Conservation (phyloP, 2,113 vertebrate genomes). For the Hemiscyllium ocellatum region DNA sequence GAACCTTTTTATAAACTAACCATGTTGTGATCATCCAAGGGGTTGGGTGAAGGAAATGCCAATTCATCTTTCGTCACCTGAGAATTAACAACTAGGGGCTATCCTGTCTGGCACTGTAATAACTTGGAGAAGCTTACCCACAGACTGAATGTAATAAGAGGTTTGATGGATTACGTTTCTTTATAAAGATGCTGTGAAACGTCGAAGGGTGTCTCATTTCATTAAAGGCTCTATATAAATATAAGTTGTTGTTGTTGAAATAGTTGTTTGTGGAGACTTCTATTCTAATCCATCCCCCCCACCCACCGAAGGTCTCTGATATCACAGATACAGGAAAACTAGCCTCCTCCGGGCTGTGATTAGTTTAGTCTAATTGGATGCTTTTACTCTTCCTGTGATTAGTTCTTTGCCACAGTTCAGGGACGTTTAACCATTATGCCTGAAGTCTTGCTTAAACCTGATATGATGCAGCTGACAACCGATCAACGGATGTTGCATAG, state of each 20-base stretch:
- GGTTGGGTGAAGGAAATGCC: too few relatives aligned
- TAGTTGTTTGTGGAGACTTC: neutral
- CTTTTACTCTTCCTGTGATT: neutral
- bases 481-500: neutral
- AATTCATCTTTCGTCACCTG: too few relatives aligned
- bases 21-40: too few relatives aligned
- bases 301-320: neutral
- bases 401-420: neutral
- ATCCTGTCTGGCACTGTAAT: too few relatives aligned
- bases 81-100: too few relatives aligned
- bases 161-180: neutral
- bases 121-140: too few relatives aligned
- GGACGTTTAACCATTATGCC: conserved; percentile 21
- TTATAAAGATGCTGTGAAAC: neutral
- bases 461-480: neutral
- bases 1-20: too few relatives aligned
- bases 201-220: neutral
- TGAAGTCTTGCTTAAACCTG: neutral
- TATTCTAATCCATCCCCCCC: neutral
- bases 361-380: conserved; percentile 5
- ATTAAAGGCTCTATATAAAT: neutral
- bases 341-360: neutral
- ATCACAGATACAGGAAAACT: neutral
- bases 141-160: too few relatives aligned
- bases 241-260: neutral